Evolutionary conservation across 2,888 invertebrate species (phyloP), one percentile per base, ranked within the genome.

Genomic region (Lepidochrysops patricia): DNA sequence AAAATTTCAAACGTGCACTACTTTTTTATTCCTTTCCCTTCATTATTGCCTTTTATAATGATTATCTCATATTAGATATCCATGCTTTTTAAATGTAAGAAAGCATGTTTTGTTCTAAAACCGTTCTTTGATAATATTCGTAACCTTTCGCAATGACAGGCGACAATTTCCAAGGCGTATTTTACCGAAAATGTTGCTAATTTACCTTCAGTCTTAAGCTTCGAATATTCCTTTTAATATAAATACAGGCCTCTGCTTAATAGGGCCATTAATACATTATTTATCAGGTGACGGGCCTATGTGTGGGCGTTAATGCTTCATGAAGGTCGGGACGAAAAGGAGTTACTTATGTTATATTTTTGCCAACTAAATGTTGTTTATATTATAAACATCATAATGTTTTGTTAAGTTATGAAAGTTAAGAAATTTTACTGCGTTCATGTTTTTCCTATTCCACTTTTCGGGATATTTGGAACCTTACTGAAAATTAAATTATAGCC

Each of bases 1-100:
- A 74, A 76, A 77, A 77, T 77, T 71, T 75, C 76, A 73, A 74
- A 72, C 72, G 76, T 70, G 13, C 52, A 26, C 52, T 27, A 27
- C 26, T 27, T 52, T n/a, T 52, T 52, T 13, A 27, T 25, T 13
- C 35, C n/a, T n/a, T n/a, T n/a, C n/a, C n/a, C n/a, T n/a, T n/a
- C n/a, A n/a, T n/a, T n/a, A n/a, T n/a, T n/a, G n/a, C n/a, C n/a
- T n/a, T n/a, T n/a, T n/a, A n/a, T n/a, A n/a, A n/a, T n/a, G n/a
- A n/a, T n/a, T n/a, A n/a, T n/a, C n/a, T n/a, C n/a, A n/a, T n/a
- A n/a, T n/a, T n/a, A n/a, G n/a, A n/a, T n/a, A n/a, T n/a, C n/a
- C n/a, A n/a, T n/a, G n/a, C n/a, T n/a, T 13, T 35, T 35, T 35
- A 13, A 5, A 9, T 13, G 35, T 9, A 3, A 13, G n/a, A 35